Conservation (phyloP, 2,888 invertebrate genomes). For the Ormyrus pomaceus region DNA sequence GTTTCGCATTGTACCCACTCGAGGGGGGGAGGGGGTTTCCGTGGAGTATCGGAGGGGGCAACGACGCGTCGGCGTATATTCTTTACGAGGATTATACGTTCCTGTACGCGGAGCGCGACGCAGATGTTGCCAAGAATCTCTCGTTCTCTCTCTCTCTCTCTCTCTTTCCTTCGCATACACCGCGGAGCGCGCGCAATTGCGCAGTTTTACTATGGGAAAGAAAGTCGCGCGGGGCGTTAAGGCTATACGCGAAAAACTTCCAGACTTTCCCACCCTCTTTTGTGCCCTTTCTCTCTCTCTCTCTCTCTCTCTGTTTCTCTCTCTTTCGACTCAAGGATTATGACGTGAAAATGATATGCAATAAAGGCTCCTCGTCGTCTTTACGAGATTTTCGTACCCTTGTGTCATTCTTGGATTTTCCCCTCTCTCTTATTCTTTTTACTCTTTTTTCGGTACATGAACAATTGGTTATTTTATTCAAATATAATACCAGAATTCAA, state of each 20-base stretch:
- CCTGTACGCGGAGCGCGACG: background rate
- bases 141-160: slow-evolving; percentile 23
- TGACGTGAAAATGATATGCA: slow-evolving; percentile 31
- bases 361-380: slow-evolving; percentile 4
- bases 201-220: slow-evolving; percentile 8
- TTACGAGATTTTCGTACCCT: slow-evolving; percentile 17
- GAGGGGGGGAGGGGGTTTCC: too few relatives aligned
- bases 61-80: slow-evolving; percentile 17
- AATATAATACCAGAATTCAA: too few relatives aligned
- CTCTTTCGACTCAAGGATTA: slow-evolving; percentile 17
- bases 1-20: too few relatives aligned
- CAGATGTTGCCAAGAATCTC: slow-evolving; percentile 16
- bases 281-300: too few relatives aligned
- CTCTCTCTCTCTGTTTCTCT: background rate
- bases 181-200: background rate
- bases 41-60: background rate
- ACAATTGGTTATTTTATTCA: too few relatives aligned
- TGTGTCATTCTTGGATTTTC: too few relatives aligned
- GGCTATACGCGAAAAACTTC: background rate
- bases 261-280: background rate
- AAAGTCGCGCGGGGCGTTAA: background rate
- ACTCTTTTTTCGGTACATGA: too few relatives aligned
- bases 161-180: slow-evolving; percentile 2
- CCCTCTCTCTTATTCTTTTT: too few relatives aligned
- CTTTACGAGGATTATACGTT: slow-evolving; percentile 37